Base-by-base conservation (phyloP, 2,888 invertebrate genomes). In the Tanytarsus gracilentus region DNA sequence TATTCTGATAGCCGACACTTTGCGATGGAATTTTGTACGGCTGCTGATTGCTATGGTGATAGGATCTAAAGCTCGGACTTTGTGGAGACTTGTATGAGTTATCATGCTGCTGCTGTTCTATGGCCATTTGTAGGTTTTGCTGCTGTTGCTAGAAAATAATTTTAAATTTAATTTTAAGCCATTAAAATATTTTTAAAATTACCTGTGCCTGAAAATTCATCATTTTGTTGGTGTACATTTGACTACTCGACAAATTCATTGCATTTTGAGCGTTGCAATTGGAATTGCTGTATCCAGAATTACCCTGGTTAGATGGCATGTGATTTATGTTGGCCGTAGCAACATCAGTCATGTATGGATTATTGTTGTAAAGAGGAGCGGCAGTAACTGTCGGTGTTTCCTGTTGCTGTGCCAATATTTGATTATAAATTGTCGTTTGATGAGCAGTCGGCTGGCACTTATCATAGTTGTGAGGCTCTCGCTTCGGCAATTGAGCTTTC, bases 391-490 rank as follows among this genome's bases (percentile, higher is more conserved):
- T 14, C 7, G 50, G 6, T 14, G 14, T 11, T 60, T 69, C 66
- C 55, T 64, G 62, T 9, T 72, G 70, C 63, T 74, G 73, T 7
- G 72, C 72, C 56, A 75, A 61, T 69, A 74, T 70, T 67, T 73
- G 74, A 62, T 74, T 74, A 64, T 74, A 75, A n/a, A 75, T 67
- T n/a, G 66, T 70, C 2, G 75, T 75, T 67, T 74, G 74, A 62
- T 75, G 74, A 62, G 70, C 49, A n/a, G 74, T 74, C 18, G 75
- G 74, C 64, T 72, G 72, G 14, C 72, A 71, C 67, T 73, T 75
- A 63, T 74, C 75, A 61, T 74, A 74, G 62, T 75, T 75, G 61
- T 74, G 74, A n/a, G 72, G 72, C 65, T 74, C 73, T 5, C 74
- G 69, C 27, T 71, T 69, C 58, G 58, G 58, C 16, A 58, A 58